Evolutionary conservation across 2,888 invertebrate genomes (phyloP), one percentile per base, ranked within the genome.

Genomic region (Rhodophaea formosa): DNA sequence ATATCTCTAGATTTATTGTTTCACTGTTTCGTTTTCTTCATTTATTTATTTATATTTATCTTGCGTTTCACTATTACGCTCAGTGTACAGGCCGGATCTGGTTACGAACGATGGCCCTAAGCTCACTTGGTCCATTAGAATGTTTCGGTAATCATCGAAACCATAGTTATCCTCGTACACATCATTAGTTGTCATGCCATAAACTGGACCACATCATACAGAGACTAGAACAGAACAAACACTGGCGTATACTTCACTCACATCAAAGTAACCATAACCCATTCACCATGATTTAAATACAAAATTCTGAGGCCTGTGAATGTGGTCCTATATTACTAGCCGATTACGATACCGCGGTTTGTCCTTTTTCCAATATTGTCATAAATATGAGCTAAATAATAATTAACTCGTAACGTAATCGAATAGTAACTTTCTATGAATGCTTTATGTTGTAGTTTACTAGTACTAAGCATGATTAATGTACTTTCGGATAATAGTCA

Each of bases 241-340:
- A 90, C 88, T 87, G 84, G 83, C 84, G 86, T 86, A 84, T 86
- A 87, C 89, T 88, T 88, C 88, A 90, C 88, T 84, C 79, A 91
- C 89, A 88, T 89, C 77, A 79, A 74, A 84, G 71, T 68, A 79
- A 84, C 82, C 86, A 84, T 85, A 66, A 78, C 79, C 77, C 82
- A 86, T 85, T 87, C 82, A 86, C 92, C 86, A 86, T 89, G 79
- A 84, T 88, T 88, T 76, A 69, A 71, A 70, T 72, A 81, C 75
- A 82, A 75, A 71, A 70, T 64, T 80, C 77, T 76, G 78, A 83
- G 77, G 83, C 86, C 81, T 88, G 82, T 85, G 82, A 87, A 84
- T 85, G 85, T 85, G 86, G 82, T 86, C 82, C 72, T 65, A 63
- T 65, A 63, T 65, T 76, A 73, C 82, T 84, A 79, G 70, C 72